Evolutionary conservation across 2,113 vertebrate genomes (phyloP).

Genomic region (Orcinus orca): DNA sequence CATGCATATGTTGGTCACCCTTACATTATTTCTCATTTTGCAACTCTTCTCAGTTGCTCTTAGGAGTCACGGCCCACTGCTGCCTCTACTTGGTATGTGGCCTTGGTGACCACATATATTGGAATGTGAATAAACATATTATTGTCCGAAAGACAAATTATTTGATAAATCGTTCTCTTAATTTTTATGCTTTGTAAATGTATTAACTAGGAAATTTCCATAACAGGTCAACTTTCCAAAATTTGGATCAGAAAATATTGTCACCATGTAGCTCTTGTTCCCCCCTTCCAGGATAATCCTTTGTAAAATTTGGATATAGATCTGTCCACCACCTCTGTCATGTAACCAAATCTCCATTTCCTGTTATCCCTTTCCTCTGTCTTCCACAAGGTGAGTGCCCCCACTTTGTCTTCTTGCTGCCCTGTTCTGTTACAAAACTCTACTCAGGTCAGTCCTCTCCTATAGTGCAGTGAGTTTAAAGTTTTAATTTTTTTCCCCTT

Average conservation of each 20-base stretch:
- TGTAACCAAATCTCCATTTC: not conserved
- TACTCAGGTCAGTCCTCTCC: not conserved
- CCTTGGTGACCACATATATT: not conserved
- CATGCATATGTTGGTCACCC: not conserved
- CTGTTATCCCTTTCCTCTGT: not conserved
- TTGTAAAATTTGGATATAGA: not conserved
- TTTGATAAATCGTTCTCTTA: not conserved
- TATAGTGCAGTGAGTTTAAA: not conserved
- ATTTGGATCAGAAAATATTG: not conserved
- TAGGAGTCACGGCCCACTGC: not conserved
- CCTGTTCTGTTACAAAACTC: not conserved
- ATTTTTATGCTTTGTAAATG: not conserved
- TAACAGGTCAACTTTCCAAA: not conserved
- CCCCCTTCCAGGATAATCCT: not conserved
- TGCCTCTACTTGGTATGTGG: not conserved
- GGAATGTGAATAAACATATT: constrained; percentile 8
- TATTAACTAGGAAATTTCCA: constrained; percentile 16
- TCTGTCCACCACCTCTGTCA: not conserved
- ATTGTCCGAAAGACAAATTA: constrained; percentile 1
- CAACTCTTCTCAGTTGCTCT: not conserved
- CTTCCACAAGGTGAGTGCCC: not conserved
- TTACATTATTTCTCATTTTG: not conserved
- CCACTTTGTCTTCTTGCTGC: not conserved
- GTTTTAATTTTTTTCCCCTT: not conserved
- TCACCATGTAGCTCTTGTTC: not conserved